These are phyloP conservation scores for Crypturellus tataupa DNA, from an alignment of 2,797 vertebrate species.

Conservation along the genomic window DNA sequence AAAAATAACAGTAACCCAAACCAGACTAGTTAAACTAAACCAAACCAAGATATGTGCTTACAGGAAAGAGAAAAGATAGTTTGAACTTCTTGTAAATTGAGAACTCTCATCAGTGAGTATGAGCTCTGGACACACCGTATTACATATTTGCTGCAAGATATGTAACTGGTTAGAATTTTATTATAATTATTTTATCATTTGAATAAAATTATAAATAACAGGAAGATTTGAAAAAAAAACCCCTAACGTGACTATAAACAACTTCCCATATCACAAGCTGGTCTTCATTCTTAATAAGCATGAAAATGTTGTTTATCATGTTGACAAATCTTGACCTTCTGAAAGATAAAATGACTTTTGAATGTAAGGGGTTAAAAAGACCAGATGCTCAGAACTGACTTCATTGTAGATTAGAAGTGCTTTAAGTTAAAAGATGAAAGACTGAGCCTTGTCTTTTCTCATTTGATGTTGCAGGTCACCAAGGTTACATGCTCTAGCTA, in stretches of 20 bases:
- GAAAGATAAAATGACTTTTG: conserved; percentile 34
- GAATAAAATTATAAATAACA: neutral
- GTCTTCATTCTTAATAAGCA: neutral
- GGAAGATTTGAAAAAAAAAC: neutral
- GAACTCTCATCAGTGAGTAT: neutral
- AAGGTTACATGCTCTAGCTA: neutral
- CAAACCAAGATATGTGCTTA: neutral
- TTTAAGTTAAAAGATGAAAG: conserved; percentile 12
- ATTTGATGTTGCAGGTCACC: conserved; percentile 37
- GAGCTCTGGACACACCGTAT: neutral
- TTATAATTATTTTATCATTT: neutral
- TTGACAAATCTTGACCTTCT: conserved; percentile 17
- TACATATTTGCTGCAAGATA: neutral
- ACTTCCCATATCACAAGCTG: neutral
- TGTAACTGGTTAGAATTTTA: neutral
- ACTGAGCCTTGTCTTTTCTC: conserved; percentile 22
- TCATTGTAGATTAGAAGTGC: conserved; percentile 50
- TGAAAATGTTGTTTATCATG: conserved; percentile 14
- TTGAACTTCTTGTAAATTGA: neutral
- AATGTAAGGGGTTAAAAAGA: conserved; percentile 55
- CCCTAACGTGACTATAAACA: fast-evolving
- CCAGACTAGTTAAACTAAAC: neutral
- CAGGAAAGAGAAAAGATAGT: neutral
- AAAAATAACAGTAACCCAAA: neutral
- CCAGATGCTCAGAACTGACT: conserved; percentile 51